Evolutionary conservation across 2,113 vertebrate genomes (phyloP).

Genomic region (Pardalotus punctatus): DNA sequence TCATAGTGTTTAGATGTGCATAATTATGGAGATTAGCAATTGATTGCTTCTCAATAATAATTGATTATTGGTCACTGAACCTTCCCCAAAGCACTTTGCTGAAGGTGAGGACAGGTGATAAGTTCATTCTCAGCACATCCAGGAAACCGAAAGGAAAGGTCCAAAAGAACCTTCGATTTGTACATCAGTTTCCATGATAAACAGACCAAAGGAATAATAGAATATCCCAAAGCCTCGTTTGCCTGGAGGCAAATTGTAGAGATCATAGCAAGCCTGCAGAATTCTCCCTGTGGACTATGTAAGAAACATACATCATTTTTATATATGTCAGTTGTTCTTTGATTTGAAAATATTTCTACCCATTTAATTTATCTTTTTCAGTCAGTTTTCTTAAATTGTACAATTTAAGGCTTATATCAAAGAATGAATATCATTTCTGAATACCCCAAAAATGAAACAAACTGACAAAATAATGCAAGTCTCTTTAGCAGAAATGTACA

Average conservation of each 20-base stretch:
- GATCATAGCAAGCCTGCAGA: conserved; percentile 83
- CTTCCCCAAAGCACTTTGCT: conserved; percentile 69
- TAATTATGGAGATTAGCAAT: conserved; percentile 97
- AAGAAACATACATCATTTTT: conserved; percentile 86
- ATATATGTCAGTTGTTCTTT: conserved; percentile 82
- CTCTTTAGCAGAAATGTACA: conserved; percentile 69
- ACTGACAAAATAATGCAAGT: conserved; percentile 76
- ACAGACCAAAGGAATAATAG: conserved; percentile 82
- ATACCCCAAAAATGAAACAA: conserved; percentile 72
- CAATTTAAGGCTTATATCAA: conserved; percentile 75
- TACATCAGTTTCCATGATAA: conserved; percentile 86
- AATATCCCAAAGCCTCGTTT: conserved; percentile 80
- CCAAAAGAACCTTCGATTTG: conserved; percentile 78
- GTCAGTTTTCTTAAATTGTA: conserved; percentile 78
- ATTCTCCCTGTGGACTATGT: conserved; percentile 77
- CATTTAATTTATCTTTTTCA: conserved; percentile 81
- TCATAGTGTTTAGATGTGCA: conserved; percentile 92
- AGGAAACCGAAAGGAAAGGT: conserved; percentile 59
- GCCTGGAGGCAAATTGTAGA: conserved; percentile 84
- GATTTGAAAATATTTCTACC: conserved; percentile 83
- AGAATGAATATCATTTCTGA: conserved; percentile 71
- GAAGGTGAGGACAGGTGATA: conserved; percentile 80
- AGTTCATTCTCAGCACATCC: conserved; percentile 67
- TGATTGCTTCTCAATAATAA: conserved; percentile 89
- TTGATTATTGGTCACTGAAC: conserved; percentile 86